Conservation (phyloP, 2,888 invertebrate species). For the Brachyopa scutellaris region DNA sequence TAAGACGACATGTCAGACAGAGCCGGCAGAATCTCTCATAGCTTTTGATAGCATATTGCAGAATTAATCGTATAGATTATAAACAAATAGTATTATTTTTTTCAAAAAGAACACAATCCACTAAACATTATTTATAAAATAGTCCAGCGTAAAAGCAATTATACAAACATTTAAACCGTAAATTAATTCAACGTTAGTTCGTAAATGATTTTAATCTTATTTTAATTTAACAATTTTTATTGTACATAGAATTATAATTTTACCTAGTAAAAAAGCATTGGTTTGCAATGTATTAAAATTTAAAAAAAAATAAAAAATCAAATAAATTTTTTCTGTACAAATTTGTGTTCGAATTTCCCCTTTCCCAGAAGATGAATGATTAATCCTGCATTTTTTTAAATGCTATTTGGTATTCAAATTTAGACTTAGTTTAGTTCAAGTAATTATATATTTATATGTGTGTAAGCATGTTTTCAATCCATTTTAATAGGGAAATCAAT, state of each 20-base stretch:
- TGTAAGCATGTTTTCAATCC: constrained; percentile 52
- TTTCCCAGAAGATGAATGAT: constrained; percentile 45
- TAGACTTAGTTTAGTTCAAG: constrained; percentile 53
- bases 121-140: too few species aligned
- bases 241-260: constrained; percentile 32
- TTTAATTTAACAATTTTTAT: too few species aligned
- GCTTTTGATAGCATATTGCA: too few species aligned
- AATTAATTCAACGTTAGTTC: too few species aligned
- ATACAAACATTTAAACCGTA: too few species aligned
- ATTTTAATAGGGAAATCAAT: not conserved
- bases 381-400: constrained; percentile 51
- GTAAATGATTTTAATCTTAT: too few species aligned
- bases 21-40: too few species aligned
- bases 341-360: constrained; percentile 10
- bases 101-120: too few species aligned
- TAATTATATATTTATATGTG: constrained; percentile 46
- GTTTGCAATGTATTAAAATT: constrained; percentile 7
- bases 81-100: too few species aligned
- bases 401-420: constrained; percentile 53
- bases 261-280: not conserved
- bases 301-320: not conserved
- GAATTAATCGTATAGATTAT: too few species aligned
- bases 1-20: too few species aligned
- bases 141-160: too few species aligned
- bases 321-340: not conserved